Evolutionary conservation across 35 echinoderm and acorn worm genomes (phyloP).

Genomic region (Anneissia japonica): DNA sequence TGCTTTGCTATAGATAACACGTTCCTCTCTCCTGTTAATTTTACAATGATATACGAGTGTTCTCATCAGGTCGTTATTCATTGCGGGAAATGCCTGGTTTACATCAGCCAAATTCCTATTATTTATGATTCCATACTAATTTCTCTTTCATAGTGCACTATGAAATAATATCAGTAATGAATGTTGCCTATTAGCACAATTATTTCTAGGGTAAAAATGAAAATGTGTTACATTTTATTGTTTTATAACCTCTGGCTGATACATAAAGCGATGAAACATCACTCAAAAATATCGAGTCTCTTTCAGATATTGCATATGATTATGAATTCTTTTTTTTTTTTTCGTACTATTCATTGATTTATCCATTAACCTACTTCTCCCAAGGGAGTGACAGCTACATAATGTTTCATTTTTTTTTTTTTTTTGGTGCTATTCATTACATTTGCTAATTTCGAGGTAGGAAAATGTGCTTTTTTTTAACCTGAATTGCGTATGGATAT

Average conservation of each 20-base stretch:
- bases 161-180: background rate
- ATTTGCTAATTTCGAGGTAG: too few species aligned
- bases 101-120: background rate
- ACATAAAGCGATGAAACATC: too few species aligned
- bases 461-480: too few species aligned
- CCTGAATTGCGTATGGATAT: too few species aligned
- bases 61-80: background rate
- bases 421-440: too few species aligned
- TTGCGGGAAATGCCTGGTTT: background rate
- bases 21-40: background rate
- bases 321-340: too few species aligned
- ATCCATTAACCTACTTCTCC: background rate
- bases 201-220: background rate
- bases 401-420: too few species aligned
- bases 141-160: background rate
- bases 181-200: background rate
- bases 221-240: background rate
- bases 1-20: background rate
- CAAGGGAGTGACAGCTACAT: too few species aligned
- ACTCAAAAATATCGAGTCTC: too few species aligned
- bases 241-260: background rate
- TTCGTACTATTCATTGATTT: too few species aligned
- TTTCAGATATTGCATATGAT: too few species aligned
- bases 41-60: background rate
- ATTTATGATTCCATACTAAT: background rate